Percentiles rank a stretch among this genome's conserved stretches.
Conservation (phyloP, 2,888 invertebrate species). For the Pammene aurita region DNA sequence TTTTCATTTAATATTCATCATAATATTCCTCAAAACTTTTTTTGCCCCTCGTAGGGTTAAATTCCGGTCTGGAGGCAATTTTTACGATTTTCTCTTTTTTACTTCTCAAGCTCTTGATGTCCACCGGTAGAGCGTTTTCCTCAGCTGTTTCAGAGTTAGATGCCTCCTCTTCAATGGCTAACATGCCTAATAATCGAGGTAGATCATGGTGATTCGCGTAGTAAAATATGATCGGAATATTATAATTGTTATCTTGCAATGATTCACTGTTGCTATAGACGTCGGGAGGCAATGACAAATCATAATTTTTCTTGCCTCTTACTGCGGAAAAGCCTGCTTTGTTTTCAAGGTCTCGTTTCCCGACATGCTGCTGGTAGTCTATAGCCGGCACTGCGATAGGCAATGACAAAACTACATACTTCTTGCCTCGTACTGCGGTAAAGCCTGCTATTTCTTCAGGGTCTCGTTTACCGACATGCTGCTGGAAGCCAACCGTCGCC, state of each 20-base stretch:
- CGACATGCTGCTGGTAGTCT: background rate
- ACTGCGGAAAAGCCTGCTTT: background rate
- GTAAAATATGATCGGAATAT: background rate
- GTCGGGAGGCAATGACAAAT: background rate
- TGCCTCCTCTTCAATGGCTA: background rate
- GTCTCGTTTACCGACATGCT: background rate
- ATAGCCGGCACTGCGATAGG: background rate
- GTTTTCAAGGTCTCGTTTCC: background rate
- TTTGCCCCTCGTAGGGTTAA: background rate
- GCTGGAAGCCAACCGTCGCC: background rate
- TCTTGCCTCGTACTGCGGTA: too few relatives aligned
- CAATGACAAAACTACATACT: background rate
- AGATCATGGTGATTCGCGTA: background rate
- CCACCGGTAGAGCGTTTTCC: background rate
- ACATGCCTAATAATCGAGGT: background rate
- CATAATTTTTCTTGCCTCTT: background rate
- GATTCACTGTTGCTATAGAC: background rate
- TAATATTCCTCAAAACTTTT: conserved; percentile 8
- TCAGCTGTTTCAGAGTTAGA: background rate
- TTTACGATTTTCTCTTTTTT: background rate
- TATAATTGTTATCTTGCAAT: background rate
- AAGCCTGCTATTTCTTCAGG: background rate
- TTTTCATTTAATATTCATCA: background rate
- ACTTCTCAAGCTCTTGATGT: background rate
- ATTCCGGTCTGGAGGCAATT: background rate